Base-by-base conservation (phyloP, 2,113 vertebrate species). In the Mandrillus leucophaeus region DNA sequence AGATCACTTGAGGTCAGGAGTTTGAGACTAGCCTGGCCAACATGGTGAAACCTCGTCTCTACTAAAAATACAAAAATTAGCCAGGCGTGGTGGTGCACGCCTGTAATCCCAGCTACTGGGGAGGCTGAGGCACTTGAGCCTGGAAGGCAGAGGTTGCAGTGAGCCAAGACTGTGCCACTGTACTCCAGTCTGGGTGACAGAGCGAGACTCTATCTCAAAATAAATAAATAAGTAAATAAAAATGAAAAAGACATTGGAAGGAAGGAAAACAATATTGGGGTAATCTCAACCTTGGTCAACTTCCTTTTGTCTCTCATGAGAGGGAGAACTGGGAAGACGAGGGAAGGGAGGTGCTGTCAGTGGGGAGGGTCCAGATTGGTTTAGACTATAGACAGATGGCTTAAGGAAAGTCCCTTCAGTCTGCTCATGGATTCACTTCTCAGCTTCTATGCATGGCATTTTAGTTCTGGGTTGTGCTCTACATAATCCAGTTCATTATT, bases 261-360 rank as follows among this genome's bases (percentile, higher is more conserved):
- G 3, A 27, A 75, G 57, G n/a, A 48, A 73, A 86, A 92, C 40
- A 55, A 30, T 13, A 81, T 20, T 64, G 52, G 20, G 1, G 23
- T 48, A 27, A 90, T 43, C 17, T 50, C n/a, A 61, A 23, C 16
- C 43, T 32, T 85, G 80, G 70, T 35, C 61, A 52, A 45, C 8
- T 30, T 91, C 22, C 38, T 38, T 59, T 82, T 30, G 13, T 25
- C 48, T 35, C 45, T 90, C 6, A 0, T 43, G 79, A 80, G 23
- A 50, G 64, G 16, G n/a, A 40, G 8, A 5, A 23, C 0, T 5
- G n/a, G 38, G 52, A 6, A 52, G 68, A 25, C 0, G 0, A 6
- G 3, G 70, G 20, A 35, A 48, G 40, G 38, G 35, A 64, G 30
- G 5, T 9, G 9, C 30, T 43, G 5, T 38, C 27, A 32, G 38